Base-by-base conservation (phyloP, 2,888 invertebrate species). In the Ecdyonurus torrentis region DNA sequence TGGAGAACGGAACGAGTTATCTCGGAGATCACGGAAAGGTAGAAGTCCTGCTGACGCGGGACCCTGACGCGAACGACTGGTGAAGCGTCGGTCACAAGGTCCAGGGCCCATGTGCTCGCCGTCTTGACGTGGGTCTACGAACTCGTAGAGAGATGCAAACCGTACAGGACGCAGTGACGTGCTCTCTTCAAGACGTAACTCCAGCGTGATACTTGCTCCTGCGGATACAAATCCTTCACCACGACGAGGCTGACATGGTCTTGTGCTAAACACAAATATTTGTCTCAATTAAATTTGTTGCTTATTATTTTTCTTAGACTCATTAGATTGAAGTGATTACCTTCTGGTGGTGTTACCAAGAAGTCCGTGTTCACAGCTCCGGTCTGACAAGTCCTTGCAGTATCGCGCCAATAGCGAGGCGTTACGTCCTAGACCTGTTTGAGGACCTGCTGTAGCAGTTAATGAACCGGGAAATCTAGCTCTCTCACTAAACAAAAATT, bases 131-230 rank as follows among this genome's bases (percentile, higher is more conserved):
- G 7, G 52, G 72, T 91, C 91, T 55, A 92, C 91, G 71, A 92
- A 92, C 74, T 92, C 92, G 75, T 91, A 92, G 24, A 89, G 81
- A 0, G 91, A 85, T 72, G 88, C 87, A 73, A 91, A 92, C 69
- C 86, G 84, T 59, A 92, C 83, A 0, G 91, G 89, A 70, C 91
- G 66, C 2, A 92, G 79, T 53, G 89, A 89, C 0, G 92, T 91
- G 53, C 90, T 89, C 74, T 92, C 89, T 18, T 86, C 83, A 70
- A 89, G 79, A 70, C 84, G 84, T 69, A 91, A 76, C 73, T 91
- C 91, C 67, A 91, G 78, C 20, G 89, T 91, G 69, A 90, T 79
- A 61, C 86, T 86, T 74, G 87, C 89, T 64, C 87, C 87, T 66
- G 87, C 84, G 2, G 91, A 90, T 18, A 91, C 79, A 72, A 87